Conservation (phyloP, 2,797 vertebrate genomes). For the Gadopsis bispinosus region DNA sequence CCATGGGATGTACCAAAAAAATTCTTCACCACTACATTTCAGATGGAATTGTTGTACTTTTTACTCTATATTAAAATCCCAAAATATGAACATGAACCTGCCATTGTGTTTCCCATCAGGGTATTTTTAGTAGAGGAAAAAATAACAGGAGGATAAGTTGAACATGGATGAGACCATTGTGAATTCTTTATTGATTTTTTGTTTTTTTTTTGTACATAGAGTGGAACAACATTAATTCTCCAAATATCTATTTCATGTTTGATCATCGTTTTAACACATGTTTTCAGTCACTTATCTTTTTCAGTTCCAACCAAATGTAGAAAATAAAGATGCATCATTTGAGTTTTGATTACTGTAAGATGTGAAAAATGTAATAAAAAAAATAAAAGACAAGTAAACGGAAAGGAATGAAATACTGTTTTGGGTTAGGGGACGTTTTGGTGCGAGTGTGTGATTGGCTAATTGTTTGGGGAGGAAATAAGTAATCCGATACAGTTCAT, state of each 20-base stretch:
- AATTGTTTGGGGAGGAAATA: conserved; percentile 11
- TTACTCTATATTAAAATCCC: background rate
- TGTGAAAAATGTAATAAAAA: conserved; percentile 24
- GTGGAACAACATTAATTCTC: conserved; percentile 83
- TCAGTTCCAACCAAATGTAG: conserved; percentile 73
- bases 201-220: conserved; percentile 79
- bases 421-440: conserved; percentile 14
- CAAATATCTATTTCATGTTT: conserved; percentile 75
- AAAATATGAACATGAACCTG: background rate
- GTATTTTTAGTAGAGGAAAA: background rate
- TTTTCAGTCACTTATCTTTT: conserved; percentile 77
- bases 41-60: background rate
- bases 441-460: conserved; percentile 12
- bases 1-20: no score
- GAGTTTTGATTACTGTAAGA: conserved; percentile 55
- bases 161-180: conserved; percentile 80
- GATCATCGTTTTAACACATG: conserved; percentile 79
- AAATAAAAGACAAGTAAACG: conserved; percentile 7
- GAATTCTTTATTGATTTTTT: conserved; percentile 82
- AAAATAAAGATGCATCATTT: conserved; percentile 64
- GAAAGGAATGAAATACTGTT: conserved; percentile 18
- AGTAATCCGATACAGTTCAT: background rate
- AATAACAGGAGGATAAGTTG: conserved; percentile 52
- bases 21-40: background rate
- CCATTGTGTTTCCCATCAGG: background rate